These are phyloP conservation scores for Nasonia longicornis DNA, from an alignment of 1,140 invertebrate species.

Conservation along the genomic window DNA sequence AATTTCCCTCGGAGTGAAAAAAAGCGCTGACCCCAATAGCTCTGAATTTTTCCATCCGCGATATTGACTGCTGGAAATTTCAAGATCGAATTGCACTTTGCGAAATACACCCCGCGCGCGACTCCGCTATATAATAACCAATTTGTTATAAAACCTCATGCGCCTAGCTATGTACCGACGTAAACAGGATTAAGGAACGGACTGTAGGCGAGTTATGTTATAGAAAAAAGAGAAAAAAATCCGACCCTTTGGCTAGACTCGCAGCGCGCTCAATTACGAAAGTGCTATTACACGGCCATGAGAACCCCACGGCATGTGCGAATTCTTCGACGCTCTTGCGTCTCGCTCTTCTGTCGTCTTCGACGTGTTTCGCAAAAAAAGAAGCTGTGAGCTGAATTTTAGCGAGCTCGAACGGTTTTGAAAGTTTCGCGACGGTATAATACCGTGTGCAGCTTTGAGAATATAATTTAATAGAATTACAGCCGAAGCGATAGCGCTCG, in stretches of 20 bases:
- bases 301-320: slow-evolving; percentile 15
- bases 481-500: background rate
- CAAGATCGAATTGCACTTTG: slow-evolving; percentile 24
- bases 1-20: slow-evolving; percentile 1
- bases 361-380: slow-evolving; percentile 18
- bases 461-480: background rate
- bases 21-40: slow-evolving; percentile 4
- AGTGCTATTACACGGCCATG: slow-evolving; percentile 31
- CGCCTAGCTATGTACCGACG: background rate
- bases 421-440: background rate
- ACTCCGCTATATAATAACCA: slow-evolving; percentile 9
- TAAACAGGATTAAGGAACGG: slow-evolving; percentile 32
- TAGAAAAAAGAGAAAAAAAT: background rate
- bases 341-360: background rate
- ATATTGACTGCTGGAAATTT: slow-evolving; percentile 10
- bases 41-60: slow-evolving; percentile 3
- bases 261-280: slow-evolving; percentile 21
- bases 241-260: slow-evolving; percentile 17
- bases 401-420: background rate
- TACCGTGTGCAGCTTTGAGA: background rate
- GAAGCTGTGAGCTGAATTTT: background rate
- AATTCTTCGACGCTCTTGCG: background rate
- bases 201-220: background rate
- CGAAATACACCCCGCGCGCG: background rate
- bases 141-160: slow-evolving; percentile 35